Base-by-base conservation (phyloP, 2,888 invertebrate genomes). In the Eupeodes latifasciatus region DNA sequence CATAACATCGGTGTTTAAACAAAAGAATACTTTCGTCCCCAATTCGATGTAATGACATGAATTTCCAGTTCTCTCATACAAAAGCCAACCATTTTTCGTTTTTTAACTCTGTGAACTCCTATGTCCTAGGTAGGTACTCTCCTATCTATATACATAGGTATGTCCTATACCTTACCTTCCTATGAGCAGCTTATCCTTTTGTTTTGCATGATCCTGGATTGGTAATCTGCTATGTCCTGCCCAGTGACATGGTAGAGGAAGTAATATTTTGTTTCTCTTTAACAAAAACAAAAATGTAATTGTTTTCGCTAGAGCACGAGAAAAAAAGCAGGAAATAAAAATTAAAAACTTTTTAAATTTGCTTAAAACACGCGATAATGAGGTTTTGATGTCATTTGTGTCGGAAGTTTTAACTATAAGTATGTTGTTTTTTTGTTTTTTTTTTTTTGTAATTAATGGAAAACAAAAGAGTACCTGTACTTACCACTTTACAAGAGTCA, bases 311-410 rank as follows among this genome's bases (percentile, higher is more conserved):
- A 61, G 59, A 67, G 40, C 51, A 67, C 27, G 64, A 10, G 5
- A 27, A 62, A 27, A 40, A 53, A 51, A 16, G 27, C 27, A 27
- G 0, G 59, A 40, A 78, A 78, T 51, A 53, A 78, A 69, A 77
- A 57, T 67, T 69, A 78, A 59, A 78, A 81, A 62, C 12, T 72
- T 84, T 87, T 83, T 71, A 67, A 87, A 87, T 84, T 77, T 80
- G 59, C 72, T 80, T 77, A 87, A 87, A 87, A 71, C 76, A 77
- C 84, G 62, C 66, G 61, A 74, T 84, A 87, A 87, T 80, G 80
- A 87, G 84, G 83, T 87, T 87, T 80, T 80, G 79, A 77, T 79
- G 83, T 72, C 75, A 71, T 79, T 79, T 64, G 53, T 55, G 6
- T 51, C 51, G 83, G 72, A 83, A 55, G 66, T 59, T 59, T 59